These are phyloP conservation scores for Heliconius eleuchia DNA, from an alignment of 1,140 invertebrate genomes.

Conservation along the genomic window DNA sequence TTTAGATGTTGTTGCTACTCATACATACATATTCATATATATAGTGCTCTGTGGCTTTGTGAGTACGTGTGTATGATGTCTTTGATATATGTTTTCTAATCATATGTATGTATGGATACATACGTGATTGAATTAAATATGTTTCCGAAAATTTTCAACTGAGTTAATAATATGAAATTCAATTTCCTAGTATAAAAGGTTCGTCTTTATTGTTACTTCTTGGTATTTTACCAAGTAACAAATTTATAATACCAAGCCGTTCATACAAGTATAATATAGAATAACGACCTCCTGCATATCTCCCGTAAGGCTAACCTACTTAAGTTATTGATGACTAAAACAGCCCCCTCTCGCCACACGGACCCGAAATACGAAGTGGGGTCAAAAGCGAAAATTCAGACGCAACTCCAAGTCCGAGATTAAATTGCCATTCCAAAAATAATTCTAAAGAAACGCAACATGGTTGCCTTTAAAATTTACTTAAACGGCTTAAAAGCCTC, in stretches of 20 bases:
- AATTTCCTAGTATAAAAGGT: no score
- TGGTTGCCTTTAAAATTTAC: conserved; percentile 29
- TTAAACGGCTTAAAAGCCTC: conserved; percentile 25
- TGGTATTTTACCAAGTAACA: background rate
- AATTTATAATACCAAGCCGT: background rate
- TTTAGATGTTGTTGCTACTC: background rate
- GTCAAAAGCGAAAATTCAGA: conserved; percentile 71
- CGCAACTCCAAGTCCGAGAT: conserved; percentile 50
- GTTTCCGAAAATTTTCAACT: no score
- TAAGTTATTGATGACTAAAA: conserved; percentile 79
- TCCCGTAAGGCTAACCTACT: conserved; percentile 68
- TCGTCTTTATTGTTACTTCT: background rate
- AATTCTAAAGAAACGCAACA: conserved; percentile 33
- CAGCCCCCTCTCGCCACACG: conserved; percentile 53
- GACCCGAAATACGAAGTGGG: conserved; percentile 74
- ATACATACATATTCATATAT: background rate
- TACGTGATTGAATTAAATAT: background rate
- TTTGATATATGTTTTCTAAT: background rate
- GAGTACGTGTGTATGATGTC: background rate
- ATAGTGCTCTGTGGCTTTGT: background rate
- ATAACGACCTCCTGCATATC: conserved; percentile 46
- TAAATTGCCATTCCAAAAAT: conserved; percentile 28
- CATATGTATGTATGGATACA: background rate
- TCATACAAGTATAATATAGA: background rate
- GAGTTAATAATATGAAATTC: no score